phyloP scores from a whole-genome alignment of 2,888 invertebrate genomes.

The Corbicula japonica region DNA sequence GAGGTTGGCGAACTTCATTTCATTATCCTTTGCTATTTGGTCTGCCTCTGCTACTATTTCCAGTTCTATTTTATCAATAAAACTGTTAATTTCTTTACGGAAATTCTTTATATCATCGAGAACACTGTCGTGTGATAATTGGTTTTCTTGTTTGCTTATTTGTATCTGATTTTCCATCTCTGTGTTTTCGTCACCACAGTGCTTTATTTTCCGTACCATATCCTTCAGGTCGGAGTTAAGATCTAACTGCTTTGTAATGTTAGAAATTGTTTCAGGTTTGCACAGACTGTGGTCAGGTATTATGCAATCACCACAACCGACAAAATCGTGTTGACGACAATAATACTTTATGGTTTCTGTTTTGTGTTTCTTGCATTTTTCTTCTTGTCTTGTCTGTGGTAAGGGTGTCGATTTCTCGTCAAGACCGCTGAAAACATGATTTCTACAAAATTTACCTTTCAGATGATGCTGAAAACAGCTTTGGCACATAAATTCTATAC shows the following conservation, averaged over 20 bases:
- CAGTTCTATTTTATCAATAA: neutral
- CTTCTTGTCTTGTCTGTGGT: neutral
- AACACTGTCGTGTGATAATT: neutral
- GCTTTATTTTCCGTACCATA: neutral
- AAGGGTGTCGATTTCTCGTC: neutral
- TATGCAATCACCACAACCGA: constrained; percentile 3
- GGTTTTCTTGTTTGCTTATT: neutral
- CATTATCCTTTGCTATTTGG: neutral
- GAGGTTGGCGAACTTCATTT: neutral
- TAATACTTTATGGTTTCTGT: neutral
- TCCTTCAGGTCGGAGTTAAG: neutral
- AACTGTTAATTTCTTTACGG: neutral
- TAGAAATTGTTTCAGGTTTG: neutral
- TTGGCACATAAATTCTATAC: neutral
- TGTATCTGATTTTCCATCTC: neutral
- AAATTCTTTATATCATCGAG: neutral
- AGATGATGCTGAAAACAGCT: neutral
- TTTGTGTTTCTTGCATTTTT: neutral
- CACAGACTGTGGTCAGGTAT: neutral
- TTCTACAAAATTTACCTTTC: neutral
- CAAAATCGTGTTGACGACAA: neutral
- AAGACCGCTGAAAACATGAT: neutral
- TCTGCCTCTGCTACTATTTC: neutral
- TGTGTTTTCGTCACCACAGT: neutral
- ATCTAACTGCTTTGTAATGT: neutral